Evolutionary conservation across 2,888 invertebrate species (phyloP), one percentile per base, ranked within the genome.

Genomic region (Drosophila cracens): DNA sequence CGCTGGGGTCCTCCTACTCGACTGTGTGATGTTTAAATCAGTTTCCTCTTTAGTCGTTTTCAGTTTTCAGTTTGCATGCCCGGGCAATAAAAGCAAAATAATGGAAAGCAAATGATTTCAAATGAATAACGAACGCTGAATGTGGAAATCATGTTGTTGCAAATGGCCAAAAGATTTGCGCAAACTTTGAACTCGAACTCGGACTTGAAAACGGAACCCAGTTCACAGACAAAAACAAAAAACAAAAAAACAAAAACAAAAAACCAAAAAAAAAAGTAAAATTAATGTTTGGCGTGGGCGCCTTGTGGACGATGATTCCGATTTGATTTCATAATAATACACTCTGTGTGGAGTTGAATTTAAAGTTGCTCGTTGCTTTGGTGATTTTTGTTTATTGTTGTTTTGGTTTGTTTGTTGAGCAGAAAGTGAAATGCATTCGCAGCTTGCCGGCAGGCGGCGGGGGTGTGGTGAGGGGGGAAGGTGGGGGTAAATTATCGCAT

Each of bases 251-350:
- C 7, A 13, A 46, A 21, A 46, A 7, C 25, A 18, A 21, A 21
- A 31, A 31, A 16, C 31, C 53, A 1, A 62, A 34, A 7, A 13
- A 25, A 57, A 36, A 29, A 18, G 40, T 27, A n/a, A 27, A 56
- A 33, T 34, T 56, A 7, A 52, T 53, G 57, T 52, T 75, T 79
- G 70, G 89, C 84, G 89, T 89, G 89, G 85, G 81, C 74, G 86
- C 82, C 66, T 76, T 53, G 66, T 70, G 68, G 76, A 67, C 81
- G 71, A 56, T 56, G 56, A 71, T 65, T 71, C 64, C 70, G 58
- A 78, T 59, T 59, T 74, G 82, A 89, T 86, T 90, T 86, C 86
- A 86, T 86, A 86, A 86, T 90, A 86, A 86, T 82, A 89, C 62
- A 70, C 68, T 83, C 51, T 40, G 54, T 51, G 27, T 38, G 56